Conservation (phyloP, 1,140 invertebrate genomes). For the Orchestia grillus region DNA sequence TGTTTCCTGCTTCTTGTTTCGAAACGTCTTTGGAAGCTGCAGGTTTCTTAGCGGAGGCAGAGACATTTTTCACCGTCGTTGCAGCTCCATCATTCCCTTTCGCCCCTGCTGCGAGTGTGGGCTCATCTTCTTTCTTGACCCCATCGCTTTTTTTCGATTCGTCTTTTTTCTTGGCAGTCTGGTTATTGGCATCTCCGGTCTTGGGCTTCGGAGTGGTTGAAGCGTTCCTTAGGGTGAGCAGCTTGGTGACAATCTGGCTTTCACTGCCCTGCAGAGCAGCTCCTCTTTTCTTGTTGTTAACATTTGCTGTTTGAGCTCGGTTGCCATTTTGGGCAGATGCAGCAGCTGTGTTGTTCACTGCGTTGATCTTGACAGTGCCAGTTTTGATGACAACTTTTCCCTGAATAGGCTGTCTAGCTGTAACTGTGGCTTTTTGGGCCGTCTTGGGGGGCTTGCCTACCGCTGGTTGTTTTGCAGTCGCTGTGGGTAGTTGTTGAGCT, state of each 20-base stretch:
- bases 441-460: background rate
- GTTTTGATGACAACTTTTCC: constrained; percentile 9
- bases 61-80: background rate
- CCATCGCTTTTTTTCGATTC: background rate
- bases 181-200: background rate
- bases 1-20: background rate
- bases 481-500: background rate
- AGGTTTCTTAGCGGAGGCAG: background rate
- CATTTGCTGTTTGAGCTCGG: background rate
- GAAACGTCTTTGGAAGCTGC: background rate
- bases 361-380: background rate
- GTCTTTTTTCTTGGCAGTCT: background rate
- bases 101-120: background rate
- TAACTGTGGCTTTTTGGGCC: background rate
- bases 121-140: background rate
- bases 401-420: background rate
- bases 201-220: background rate
- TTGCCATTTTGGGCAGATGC: background rate
- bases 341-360: background rate
- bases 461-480: background rate
- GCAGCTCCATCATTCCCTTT: background rate
- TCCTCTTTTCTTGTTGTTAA: background rate
- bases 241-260: constrained; percentile 34
- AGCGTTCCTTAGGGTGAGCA: background rate
- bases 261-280: background rate